These are phyloP conservation scores for Automeris io DNA, from an alignment of 2,888 invertebrate species.

Conservation along the genomic window DNA sequence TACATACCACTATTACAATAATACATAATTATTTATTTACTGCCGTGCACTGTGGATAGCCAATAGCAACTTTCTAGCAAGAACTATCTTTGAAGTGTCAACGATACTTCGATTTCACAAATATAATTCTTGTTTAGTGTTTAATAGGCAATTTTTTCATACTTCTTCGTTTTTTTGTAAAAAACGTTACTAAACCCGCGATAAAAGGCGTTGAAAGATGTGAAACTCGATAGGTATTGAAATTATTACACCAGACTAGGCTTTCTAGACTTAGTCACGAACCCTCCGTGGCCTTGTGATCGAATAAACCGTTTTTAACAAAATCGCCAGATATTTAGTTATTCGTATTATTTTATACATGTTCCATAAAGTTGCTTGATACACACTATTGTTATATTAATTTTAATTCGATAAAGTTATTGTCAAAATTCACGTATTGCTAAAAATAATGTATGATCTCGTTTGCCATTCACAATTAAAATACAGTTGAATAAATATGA, in stretches of 20 bases:
- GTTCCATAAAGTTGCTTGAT: no score
- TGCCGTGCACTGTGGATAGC: not conserved
- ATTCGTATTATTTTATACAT: no score
- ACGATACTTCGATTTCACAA: slow-evolving; percentile 3
- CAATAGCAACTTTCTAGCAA: not conserved
- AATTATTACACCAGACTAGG: slow-evolving; percentile 37
- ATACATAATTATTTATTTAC: not conserved
- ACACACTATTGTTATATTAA: no score
- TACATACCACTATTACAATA: slow-evolving; percentile 11
- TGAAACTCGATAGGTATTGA: slow-evolving; percentile 30
- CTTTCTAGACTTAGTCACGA: slow-evolving; percentile 47
- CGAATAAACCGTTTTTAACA: slow-evolving; percentile 25
- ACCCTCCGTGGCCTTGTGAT: slow-evolving; percentile 38
- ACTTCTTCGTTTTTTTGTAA: slow-evolving; percentile 16
- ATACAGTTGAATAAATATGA: no score
- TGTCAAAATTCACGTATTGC: no score
- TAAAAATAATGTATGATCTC: no score
- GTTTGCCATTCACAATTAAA: no score
- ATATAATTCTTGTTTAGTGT: slow-evolving; percentile 3
- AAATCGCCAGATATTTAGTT: no score
- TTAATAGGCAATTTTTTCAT: slow-evolving; percentile 12
- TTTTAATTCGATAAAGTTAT: no score
- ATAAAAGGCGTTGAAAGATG: slow-evolving; percentile 30
- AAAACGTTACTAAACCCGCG: slow-evolving; percentile 22
- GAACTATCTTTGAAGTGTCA: not conserved